A percentile compares a stretch with the other conserved stretches of the same genome.
Evolutionary conservation across 2,113 vertebrate species (phyloP).

Genomic region (Psettodes erumei): DNA sequence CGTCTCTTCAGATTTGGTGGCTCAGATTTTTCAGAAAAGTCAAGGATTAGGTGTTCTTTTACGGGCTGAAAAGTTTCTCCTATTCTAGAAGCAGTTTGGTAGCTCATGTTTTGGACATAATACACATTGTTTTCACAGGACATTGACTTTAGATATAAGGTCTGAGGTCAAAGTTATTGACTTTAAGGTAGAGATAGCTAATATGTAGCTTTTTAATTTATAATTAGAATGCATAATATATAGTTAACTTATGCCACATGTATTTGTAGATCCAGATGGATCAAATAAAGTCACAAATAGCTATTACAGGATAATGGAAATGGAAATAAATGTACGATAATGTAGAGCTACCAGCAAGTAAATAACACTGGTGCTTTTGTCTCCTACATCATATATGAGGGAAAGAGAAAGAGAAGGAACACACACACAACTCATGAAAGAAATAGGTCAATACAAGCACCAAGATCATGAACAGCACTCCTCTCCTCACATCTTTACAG

Average conservation of each 20-base stretch:
- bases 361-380: not conserved
- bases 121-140: not conserved
- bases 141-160: not conserved
- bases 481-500: not conserved
- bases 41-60: not conserved
- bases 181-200: not conserved
- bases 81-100: too few relatives aligned
- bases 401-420: not conserved
- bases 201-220: too few relatives aligned
- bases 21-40: not conserved
- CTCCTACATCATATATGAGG: not conserved
- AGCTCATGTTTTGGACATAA: not conserved
- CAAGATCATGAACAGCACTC: not conserved
- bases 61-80: too few relatives aligned
- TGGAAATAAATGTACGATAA: conserved; percentile 45
- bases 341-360: conserved; percentile 3
- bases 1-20: not conserved
- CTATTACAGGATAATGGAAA: not conserved
- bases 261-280: too few relatives aligned
- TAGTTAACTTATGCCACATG: not conserved
- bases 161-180: not conserved
- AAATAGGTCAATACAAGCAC: not conserved
- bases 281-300: not conserved
- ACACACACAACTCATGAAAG: not conserved
- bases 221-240: not conserved